phyloP scores from a whole-genome alignment of 2,888 invertebrate genomes.

The Myopa tessellatipennis region DNA sequence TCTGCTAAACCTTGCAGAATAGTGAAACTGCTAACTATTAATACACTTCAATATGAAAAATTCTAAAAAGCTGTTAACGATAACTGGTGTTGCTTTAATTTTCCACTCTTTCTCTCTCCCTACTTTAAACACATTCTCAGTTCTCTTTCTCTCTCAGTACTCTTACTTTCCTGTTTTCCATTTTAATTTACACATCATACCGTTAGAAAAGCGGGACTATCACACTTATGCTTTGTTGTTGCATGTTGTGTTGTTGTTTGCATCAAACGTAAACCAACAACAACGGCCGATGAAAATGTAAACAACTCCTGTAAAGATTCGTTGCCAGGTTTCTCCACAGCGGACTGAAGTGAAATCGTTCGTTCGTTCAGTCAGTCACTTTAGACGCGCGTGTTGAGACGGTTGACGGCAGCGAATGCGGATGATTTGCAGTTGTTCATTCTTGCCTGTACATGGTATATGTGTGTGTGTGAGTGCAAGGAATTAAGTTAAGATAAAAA shows the following conservation, averaged over 20 bases:
- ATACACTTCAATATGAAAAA: too few species aligned
- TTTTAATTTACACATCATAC: slow-evolving; percentile 10
- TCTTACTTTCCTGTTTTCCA: slow-evolving; percentile 7
- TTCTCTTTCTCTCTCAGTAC: not conserved
- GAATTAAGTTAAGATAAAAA: not conserved
- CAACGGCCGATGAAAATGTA: not conserved
- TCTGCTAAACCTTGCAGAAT: too few species aligned
- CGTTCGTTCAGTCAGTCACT: slow-evolving; percentile 51
- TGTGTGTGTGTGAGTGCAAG: slow-evolving; percentile 15
- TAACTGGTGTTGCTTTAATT: not conserved
- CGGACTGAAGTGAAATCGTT: too few species aligned
- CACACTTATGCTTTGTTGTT: not conserved
- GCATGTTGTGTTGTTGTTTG: slow-evolving; percentile 41
- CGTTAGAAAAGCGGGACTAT: slow-evolving; percentile 21
- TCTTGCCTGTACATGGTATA: slow-evolving; percentile 10
- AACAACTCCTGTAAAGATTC: not conserved
- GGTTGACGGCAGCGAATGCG: slow-evolving; percentile 50
- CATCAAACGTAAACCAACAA: slow-evolving; percentile 34
- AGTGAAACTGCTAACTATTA: too few species aligned
- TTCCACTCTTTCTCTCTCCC: not conserved
- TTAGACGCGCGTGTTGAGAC: slow-evolving; percentile 57
- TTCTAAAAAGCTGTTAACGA: not conserved
- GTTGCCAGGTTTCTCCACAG: too few species aligned
- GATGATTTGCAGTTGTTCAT: slow-evolving; percentile 44
- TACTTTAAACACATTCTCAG: not conserved